phyloP scores from a whole-genome alignment of 1,140 invertebrate species.

The Globodera rostochiensis region DNA sequence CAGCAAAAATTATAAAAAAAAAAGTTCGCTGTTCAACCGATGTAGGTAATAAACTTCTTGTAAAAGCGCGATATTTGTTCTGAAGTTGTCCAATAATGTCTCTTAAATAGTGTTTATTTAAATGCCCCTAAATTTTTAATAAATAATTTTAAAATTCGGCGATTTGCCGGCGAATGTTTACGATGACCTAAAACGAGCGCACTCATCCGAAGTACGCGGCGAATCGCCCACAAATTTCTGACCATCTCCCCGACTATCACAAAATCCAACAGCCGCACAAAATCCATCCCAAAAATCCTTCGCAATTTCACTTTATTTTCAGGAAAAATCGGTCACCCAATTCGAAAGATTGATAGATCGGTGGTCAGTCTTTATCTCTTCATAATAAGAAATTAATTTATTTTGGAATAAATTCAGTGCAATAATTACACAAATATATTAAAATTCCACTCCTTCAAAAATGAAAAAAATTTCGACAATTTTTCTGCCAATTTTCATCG shows the following conservation, averaged over 20 bases:
- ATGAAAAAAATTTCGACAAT: background rate
- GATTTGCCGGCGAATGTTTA: background rate
- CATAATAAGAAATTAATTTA: too few relatives aligned
- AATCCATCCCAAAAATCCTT: background rate
- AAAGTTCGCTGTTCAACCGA: too few relatives aligned
- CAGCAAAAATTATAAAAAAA: too few relatives aligned
- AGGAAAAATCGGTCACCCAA: conserved; percentile 2
- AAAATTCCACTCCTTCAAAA: background rate
- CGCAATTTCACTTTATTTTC: background rate
- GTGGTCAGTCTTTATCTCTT: background rate
- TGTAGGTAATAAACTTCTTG: too few relatives aligned
- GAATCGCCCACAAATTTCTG: background rate
- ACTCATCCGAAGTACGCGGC: background rate
- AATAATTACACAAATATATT: too few relatives aligned
- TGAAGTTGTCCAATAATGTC: too few relatives aligned
- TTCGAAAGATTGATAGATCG: background rate
- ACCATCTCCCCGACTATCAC: background rate
- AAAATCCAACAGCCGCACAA: background rate
- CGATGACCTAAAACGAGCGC: background rate
- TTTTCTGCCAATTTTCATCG: background rate
- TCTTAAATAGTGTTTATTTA: too few relatives aligned
- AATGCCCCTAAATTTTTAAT: too few relatives aligned
- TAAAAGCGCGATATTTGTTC: too few relatives aligned
- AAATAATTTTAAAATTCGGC: too few relatives aligned
- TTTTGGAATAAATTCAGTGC: too few relatives aligned